A percentile compares a stretch with the other conserved stretches of the same genome.
Conservation (phyloP, 2,113 vertebrate species). For the Romanogobio albipinnatus region DNA sequence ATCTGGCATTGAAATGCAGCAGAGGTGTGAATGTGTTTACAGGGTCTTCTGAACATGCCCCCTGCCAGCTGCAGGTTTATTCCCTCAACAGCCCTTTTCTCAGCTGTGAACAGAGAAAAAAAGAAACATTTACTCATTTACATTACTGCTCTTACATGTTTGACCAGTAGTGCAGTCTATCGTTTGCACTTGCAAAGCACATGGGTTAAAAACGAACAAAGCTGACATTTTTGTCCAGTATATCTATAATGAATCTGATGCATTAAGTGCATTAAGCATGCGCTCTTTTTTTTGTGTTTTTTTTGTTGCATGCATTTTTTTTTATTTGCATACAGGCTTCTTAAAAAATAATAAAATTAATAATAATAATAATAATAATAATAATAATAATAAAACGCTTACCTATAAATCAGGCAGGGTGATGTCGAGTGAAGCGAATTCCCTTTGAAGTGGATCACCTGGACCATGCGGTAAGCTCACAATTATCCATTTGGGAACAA, state of each 20-base stretch:
- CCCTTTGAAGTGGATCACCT: conserved; percentile 48
- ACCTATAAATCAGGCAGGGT: conserved; percentile 5
- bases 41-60: conserved; percentile 63
- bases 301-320: neutral
- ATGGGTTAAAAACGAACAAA: neutral
- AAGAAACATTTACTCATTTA: neutral
- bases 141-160: conserved; percentile 19
- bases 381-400: neutral
- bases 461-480: conserved; percentile 33
- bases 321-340: no score
- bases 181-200: neutral
- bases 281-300: neutral
- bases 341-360: neutral
- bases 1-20: conserved; percentile 76
- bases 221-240: neutral
- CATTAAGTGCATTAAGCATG: neutral
- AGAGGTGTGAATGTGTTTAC: conserved; percentile 79
- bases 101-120: neutral
- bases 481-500: conserved; percentile 27
- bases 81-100: conserved; percentile 58
- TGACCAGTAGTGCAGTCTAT: neutral
- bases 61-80: conserved; percentile 64
- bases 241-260: neutral
- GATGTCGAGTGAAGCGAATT: conserved; percentile 16
- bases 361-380: no score